Conservation (phyloP, 2,113 vertebrate species). For the Oreotrochilus melanogaster region DNA sequence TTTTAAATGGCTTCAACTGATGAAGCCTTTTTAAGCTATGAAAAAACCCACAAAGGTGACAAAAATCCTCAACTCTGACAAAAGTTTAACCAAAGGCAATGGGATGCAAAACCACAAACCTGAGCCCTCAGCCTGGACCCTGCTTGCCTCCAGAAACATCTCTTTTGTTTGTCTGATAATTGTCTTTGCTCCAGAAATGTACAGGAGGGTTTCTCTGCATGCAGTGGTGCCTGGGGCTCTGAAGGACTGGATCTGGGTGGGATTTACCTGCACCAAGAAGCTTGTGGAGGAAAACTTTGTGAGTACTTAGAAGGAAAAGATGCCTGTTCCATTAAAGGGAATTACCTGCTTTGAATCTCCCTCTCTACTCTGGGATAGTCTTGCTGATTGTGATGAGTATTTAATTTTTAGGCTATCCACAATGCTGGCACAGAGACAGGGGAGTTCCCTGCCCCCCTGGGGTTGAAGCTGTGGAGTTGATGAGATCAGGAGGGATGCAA, state of each 20-base stretch:
- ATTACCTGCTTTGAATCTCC: not conserved
- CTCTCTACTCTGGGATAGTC: not conserved
- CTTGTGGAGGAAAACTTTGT: not conserved
- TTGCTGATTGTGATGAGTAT: not conserved
- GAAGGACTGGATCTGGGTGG: not conserved
- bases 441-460: accelerated
- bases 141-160: not conserved
- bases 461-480: not conserved
- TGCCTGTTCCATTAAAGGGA: accelerated
- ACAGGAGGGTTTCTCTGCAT: not conserved
- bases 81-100: not conserved
- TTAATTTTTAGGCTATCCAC: accelerated
- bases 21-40: not conserved
- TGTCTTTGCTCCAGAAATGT: not conserved
- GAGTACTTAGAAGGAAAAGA: not conserved
- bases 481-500: not conserved
- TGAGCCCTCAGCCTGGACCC: not conserved
- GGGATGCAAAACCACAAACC: not conserved
- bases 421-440: not conserved
- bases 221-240: accelerated
- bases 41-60: not conserved
- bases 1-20: not conserved
- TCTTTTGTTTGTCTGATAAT: not conserved
- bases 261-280: accelerated
- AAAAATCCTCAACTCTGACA: not conserved